Evolutionary conservation across 2,113 vertebrate genomes (phyloP).

Genomic region (Oreochromis aureus): DNA sequence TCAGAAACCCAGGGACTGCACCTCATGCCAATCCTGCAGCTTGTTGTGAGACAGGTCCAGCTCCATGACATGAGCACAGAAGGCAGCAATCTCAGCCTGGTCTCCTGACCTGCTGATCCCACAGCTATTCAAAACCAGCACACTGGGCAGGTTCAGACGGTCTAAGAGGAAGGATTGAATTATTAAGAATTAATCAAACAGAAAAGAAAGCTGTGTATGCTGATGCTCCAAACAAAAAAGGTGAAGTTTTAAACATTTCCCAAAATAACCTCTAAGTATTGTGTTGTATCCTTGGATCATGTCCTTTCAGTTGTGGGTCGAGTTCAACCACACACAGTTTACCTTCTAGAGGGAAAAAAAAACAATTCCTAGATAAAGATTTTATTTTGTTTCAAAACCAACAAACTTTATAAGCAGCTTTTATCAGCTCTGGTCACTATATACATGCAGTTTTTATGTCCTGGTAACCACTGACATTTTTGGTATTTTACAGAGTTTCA

Average conservation of each 20-base stretch:
- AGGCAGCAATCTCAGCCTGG: constrained; percentile 89
- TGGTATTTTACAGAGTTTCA: neutral
- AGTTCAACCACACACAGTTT: neutral
- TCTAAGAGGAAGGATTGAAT: constrained; percentile 65
- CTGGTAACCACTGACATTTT: neutral
- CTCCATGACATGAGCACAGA: constrained; percentile 93
- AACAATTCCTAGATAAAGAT: neutral
- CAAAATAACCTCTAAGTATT: neutral
- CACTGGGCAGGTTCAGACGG: constrained; percentile 92
- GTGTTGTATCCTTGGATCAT: neutral
- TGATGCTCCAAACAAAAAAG: neutral
- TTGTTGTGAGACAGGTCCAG: constrained; percentile 95
- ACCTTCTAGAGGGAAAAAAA: neutral
- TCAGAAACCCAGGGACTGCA: constrained; percentile 30
- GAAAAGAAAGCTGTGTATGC: neutral
- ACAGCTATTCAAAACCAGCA: constrained; percentile 89
- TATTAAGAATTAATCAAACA: neutral
- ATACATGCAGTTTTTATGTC: neutral
- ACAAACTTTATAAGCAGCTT: neutral
- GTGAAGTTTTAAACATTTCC: neutral
- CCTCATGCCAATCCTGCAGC: constrained; percentile 95
- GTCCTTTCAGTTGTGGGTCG: neutral
- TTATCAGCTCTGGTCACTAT: neutral
- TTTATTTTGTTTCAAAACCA: neutral
- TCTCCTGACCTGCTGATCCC: constrained; percentile 91